Percentiles rank a stretch among this genome's conserved stretches.
Evolutionary conservation across 2,888 invertebrate genomes (phyloP).

Genomic region (Ophion slaviceki): DNA sequence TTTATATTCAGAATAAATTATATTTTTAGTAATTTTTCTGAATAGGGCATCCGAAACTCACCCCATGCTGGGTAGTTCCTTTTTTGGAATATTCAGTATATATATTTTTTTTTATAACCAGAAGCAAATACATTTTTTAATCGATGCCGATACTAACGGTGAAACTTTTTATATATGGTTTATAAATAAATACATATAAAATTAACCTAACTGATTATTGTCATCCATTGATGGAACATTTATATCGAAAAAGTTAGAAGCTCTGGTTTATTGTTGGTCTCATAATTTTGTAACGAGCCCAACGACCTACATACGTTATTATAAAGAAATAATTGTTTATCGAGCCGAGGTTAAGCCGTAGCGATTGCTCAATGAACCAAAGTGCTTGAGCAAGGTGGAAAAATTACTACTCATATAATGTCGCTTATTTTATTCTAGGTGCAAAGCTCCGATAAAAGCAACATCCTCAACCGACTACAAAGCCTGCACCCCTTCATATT

Average conservation of each 20-base stretch:
- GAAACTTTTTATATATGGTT: background rate
- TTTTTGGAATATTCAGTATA: background rate
- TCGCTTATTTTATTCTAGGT: constrained; percentile 16
- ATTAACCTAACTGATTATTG: background rate
- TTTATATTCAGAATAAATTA: background rate
- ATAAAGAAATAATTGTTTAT: constrained; percentile 46
- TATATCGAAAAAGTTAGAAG: background rate
- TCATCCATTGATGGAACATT: background rate
- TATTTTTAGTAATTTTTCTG: background rate
- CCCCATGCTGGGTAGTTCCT: background rate
- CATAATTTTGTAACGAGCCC: background rate
- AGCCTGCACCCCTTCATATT: background rate
- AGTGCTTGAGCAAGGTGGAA: constrained; percentile 43
- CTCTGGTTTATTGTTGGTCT: background rate
- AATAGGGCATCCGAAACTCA: background rate
- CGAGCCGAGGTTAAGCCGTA: constrained; percentile 33
- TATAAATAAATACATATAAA: background rate
- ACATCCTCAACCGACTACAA: constrained; percentile 2
- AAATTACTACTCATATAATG: constrained; percentile 19
- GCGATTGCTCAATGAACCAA: constrained; percentile 44
- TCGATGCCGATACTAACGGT: background rate
- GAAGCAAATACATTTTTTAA: background rate
- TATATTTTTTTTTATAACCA: background rate
- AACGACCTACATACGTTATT: constrained; percentile 19
- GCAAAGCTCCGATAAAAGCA: constrained; percentile 26